Evolutionary conservation across 1,140 invertebrate genomes (phyloP).

Genomic region (Heliothis subflexa): DNA sequence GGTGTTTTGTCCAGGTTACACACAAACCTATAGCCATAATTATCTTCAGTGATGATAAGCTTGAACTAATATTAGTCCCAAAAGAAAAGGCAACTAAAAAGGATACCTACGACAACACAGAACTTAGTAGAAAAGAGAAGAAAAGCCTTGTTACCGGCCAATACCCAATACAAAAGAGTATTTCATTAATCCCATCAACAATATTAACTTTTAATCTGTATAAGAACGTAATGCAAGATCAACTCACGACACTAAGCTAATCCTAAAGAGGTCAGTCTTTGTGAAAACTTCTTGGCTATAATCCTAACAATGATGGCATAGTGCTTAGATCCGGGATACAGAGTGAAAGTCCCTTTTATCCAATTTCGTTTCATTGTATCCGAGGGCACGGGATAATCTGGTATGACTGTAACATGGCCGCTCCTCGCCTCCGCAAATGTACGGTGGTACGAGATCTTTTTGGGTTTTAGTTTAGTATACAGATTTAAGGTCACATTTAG

Average conservation of each 20-base stretch:
- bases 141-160: background rate
- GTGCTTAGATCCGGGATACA: slow-evolving; percentile 12
- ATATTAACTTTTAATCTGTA: no score
- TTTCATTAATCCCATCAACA: background rate
- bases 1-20: no score
- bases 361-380: slow-evolving; percentile 41
- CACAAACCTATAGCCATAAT: no score
- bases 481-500: no score
- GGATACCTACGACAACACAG: background rate
- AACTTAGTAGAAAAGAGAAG: no score
- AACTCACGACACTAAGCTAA: slow-evolving; percentile 28
- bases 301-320: slow-evolving; percentile 18
- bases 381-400: slow-evolving; percentile 20
- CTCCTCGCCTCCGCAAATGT: background rate
- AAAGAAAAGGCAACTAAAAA: no score
- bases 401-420: slow-evolving; percentile 1
- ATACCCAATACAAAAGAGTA: background rate
- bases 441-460: no score
- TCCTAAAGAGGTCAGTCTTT: slow-evolving; percentile 6
- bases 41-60: no score
- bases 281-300: slow-evolving; percentile 13
- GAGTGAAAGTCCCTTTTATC: slow-evolving; percentile 24
- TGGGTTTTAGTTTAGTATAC: no score
- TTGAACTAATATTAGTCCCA: no score
- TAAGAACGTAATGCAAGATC: background rate